These are phyloP conservation scores for Periophthalmodon schlosseri DNA, from an alignment of 2,113 vertebrate species.

Conservation along the genomic window DNA sequence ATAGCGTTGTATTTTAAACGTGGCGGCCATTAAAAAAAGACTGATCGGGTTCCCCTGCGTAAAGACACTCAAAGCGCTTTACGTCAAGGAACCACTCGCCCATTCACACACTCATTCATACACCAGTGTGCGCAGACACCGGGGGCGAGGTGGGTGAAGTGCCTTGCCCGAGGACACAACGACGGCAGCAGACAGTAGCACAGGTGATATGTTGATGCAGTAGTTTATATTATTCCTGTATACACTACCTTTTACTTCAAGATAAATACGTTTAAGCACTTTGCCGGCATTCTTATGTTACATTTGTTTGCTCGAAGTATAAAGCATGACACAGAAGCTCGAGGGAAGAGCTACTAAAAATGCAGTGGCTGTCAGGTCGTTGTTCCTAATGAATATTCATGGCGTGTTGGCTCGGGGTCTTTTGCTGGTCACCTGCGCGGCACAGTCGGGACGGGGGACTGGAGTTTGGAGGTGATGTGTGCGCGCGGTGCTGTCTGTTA, in stretches of 20 bases:
- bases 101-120: no score
- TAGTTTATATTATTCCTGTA: neutral
- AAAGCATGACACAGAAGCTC: constrained; percentile 4
- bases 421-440: constrained; percentile 55
- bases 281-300: neutral
- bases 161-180: no score
- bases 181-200: no score
- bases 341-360: constrained; percentile 44
- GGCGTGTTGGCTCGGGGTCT: constrained; percentile 42
- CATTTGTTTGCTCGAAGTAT: neutral
- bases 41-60: no score
- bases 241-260: neutral
- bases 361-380: constrained; percentile 42
- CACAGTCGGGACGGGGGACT: constrained; percentile 52
- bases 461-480: constrained; percentile 39
- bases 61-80: no score
- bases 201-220: neutral
- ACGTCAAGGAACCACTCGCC: no score
- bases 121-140: no score
- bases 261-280: neutral
- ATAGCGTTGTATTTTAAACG: no score
- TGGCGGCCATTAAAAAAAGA: no score
- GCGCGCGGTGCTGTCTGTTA: constrained; percentile 50
- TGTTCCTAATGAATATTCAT: constrained; percentile 70
- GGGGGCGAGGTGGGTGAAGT: no score